phyloP scores from a whole-genome alignment of 2,113 vertebrate species.

The Catagonus wagneri region DNA sequence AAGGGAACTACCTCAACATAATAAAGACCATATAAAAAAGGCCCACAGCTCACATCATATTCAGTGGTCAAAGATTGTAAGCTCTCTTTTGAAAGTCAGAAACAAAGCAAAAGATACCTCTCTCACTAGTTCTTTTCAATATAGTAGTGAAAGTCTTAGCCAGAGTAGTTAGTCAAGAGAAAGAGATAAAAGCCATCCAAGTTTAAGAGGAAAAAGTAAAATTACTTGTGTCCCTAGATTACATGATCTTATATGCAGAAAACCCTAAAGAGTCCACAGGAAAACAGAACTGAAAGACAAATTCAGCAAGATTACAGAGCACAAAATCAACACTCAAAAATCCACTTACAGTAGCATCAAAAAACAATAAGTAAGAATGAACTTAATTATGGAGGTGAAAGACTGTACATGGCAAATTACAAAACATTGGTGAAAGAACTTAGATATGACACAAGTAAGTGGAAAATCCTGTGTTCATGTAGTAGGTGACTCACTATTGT shows the following conservation, averaged over 20 bases:
- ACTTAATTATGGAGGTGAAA: not conserved
- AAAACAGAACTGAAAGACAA: not conserved
- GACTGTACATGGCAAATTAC: not conserved
- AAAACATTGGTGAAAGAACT: not conserved
- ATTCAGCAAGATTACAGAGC: not conserved
- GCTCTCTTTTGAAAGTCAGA: not conserved
- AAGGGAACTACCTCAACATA: not conserved
- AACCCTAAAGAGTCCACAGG: not conserved
- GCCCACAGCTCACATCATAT: not conserved
- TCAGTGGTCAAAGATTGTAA: not conserved
- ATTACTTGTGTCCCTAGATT: not conserved
- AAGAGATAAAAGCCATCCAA: not conserved
- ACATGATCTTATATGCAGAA: not conserved
- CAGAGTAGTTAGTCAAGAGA: not conserved
- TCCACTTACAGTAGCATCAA: not conserved
- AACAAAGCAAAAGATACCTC: not conserved
- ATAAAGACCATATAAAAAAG: not conserved
- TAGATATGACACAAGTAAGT: not conserved
- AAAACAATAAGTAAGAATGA: constrained; percentile 1
- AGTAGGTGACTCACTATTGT: not conserved
- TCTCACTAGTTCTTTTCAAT: not conserved
- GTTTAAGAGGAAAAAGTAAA: not conserved
- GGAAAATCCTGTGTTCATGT: not conserved
- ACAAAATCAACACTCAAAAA: not conserved
- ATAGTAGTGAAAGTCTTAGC: not conserved